Evolutionary conservation across 2,888 invertebrate genomes (phyloP), one percentile per base, ranked within the genome.

Genomic region (Lobophora halterata): DNA sequence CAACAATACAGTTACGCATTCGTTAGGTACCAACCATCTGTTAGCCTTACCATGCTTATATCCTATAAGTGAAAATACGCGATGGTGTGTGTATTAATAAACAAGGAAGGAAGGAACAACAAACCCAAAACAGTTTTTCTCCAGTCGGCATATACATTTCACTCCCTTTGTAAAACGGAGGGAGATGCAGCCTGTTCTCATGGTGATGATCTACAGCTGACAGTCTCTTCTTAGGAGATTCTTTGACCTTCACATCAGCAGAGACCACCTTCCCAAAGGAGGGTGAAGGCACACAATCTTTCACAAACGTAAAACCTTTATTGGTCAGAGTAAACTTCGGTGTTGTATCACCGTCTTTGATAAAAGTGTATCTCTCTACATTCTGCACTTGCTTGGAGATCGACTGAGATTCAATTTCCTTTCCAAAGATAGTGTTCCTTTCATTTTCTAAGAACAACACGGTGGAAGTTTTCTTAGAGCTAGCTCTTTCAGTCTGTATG

Each of bases 81-180:
- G n/a, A n/a, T n/a, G n/a, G n/a, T n/a, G n/a, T n/a, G n/a, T n/a
- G n/a, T n/a, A n/a, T n/a, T n/a, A n/a, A n/a, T n/a, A n/a, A n/a
- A n/a, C n/a, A n/a, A n/a, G n/a, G n/a, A n/a, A n/a, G n/a, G n/a
- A n/a, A n/a, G n/a, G n/a, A n/a, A 9, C 14, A 46, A 80, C 85
- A 28, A 67, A 87, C 86, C 86, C 85, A 83, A 65, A 65, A 87
- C 20, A 87, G 46, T 11, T 63, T 74, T 52, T 85, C 80, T 39
- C 86, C 86, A 0, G 76, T 74, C 1, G 78, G 76, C 82, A 85
- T 82, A 30, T 24, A 65, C 79, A 82, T 78, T 50, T 79, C 53
- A 52, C 86, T 87, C 3, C 86, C 83, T 12, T 55, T 67, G 34
- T 82, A 83, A 45, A 35, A 57, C 0, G 61, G 47, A 2, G 83